Base-by-base conservation (phyloP, 1,140 invertebrate species). In the Drosophila bocqueti region DNA sequence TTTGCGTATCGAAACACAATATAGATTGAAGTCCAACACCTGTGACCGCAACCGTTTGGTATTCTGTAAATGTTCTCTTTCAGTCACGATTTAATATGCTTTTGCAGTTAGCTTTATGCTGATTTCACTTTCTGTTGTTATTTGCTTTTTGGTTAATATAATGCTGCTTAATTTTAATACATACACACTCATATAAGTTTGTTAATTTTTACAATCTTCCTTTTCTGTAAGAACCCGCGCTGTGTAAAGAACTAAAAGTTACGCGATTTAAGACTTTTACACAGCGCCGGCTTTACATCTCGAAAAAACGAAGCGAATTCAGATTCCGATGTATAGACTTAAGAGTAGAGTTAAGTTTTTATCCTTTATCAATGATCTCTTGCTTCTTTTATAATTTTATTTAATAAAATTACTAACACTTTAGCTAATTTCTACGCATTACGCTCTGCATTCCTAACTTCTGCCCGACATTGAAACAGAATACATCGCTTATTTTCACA, bases 401-500 rank as follows among this genome's bases (percentile, higher is more conserved):
- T 90, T 79, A 90, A 90, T 85, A 90, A 90, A 90, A 90, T 90
- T 90, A 89, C 85, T 90, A 90, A 90, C 85, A 90, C 79, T 90
- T 90, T 90, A 90, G 82, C 85, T 90, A 90, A 76, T 76, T 85
- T 71, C 85, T 90, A 90, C 85, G 61, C 57, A 75, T 81, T 84
- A 55, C 78, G 50, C 57, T 78, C 64, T 77, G 54, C 58, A 71
- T 26, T 52, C 38, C 49, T 38, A 58, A 49, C 61, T 42, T 36
- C 42, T 9, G 34, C 18, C 40, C 58, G 38, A 40, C 31, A 34
- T 34, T 26, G 64, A 58, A 60, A 68, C 43, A 60, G 57, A 47
- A 43, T 49, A 54, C 42, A 69, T 72, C 62, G 36, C 45, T 78
- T 60, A 55, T 57, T 82, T 81, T 81, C 64, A 75, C 85, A 81